A percentile compares a stretch with the other conserved stretches of the same genome.
Conservation (phyloP, 2,888 invertebrate species). For the Macaria notata region DNA sequence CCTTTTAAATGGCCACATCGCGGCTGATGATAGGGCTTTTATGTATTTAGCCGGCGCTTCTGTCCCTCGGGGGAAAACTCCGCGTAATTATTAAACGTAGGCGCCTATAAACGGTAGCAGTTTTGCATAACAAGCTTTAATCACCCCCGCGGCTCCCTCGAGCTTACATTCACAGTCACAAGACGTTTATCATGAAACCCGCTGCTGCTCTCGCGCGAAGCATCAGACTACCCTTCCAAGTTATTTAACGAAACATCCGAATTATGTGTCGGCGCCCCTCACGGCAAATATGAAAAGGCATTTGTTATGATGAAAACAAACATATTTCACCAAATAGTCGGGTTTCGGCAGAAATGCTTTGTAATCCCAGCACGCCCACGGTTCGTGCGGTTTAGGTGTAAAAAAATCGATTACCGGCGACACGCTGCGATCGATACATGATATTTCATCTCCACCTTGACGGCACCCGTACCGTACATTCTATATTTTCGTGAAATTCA, state of each 20-base stretch:
- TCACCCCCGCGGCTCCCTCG: constrained; percentile 40
- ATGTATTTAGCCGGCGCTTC: constrained; percentile 43
- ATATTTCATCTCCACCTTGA: constrained; percentile 74
- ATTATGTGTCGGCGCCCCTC: constrained; percentile 51
- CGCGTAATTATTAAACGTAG: constrained; percentile 43
- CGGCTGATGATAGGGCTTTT: constrained; percentile 40
- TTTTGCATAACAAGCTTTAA: constrained; percentile 65
- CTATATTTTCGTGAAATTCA: constrained; percentile 75
- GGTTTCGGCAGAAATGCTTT: constrained; percentile 74
- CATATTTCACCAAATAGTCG: constrained; percentile 73
- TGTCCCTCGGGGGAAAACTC: constrained; percentile 34
- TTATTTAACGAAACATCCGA: constrained; percentile 68
- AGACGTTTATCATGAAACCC: constrained; percentile 25
- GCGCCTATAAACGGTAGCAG: constrained; percentile 46
- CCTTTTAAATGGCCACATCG: constrained; percentile 56
- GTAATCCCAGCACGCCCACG: constrained; percentile 75
- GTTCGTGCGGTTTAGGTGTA: constrained; percentile 79
- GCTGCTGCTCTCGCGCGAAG: constrained; percentile 44
- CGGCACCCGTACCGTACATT: constrained; percentile 60
- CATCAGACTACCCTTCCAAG: constrained; percentile 67
- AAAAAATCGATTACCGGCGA: constrained; percentile 82
- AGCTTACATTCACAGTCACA: constrained; percentile 28
- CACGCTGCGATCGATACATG: constrained; percentile 79
- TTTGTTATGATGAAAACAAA: constrained; percentile 74
- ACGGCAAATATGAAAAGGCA: constrained; percentile 57